These are phyloP conservation scores for Neomonachus schauinslandi DNA, from an alignment of 2,113 vertebrate species.

Conservation along the genomic window DNA sequence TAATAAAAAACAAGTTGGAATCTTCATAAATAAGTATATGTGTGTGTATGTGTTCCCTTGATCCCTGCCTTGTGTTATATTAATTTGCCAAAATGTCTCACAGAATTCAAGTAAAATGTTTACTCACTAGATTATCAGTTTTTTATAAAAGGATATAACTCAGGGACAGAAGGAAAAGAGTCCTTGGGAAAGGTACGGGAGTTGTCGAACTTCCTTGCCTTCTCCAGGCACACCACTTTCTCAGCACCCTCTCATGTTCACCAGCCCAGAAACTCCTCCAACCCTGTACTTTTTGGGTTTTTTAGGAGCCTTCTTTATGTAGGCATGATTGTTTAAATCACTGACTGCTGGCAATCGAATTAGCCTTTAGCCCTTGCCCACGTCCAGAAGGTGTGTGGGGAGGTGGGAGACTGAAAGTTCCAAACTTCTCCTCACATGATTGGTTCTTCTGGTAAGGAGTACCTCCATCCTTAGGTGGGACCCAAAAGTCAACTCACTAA, in stretches of 20 bases:
- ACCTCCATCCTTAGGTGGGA: neutral
- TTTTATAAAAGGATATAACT: neutral
- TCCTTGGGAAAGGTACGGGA: neutral
- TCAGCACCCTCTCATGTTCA: neutral
- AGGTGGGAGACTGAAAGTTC: neutral
- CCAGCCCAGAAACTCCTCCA: neutral
- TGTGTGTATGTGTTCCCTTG: neutral
- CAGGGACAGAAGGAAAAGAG: neutral
- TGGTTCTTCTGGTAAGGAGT: neutral
- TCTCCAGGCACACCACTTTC: neutral
- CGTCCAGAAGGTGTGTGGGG: neutral
- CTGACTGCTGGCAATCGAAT: neutral
- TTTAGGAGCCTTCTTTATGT: neutral
- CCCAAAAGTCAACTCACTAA: neutral
- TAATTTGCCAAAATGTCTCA: neutral
- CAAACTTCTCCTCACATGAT: neutral
- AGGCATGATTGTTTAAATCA: neutral
- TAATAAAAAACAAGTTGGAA: neutral
- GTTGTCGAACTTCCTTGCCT: neutral
- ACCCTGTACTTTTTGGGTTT: neutral
- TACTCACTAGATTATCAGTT: neutral
- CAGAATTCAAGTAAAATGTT: neutral
- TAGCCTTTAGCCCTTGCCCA: neutral
- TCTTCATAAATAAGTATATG: neutral
- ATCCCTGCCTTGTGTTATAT: neutral